A percentile compares a stretch with the other conserved stretches of the same genome.
Evolutionary conservation across 2,888 invertebrate species (phyloP).

Genomic region (Drosophila buzzatii): DNA sequence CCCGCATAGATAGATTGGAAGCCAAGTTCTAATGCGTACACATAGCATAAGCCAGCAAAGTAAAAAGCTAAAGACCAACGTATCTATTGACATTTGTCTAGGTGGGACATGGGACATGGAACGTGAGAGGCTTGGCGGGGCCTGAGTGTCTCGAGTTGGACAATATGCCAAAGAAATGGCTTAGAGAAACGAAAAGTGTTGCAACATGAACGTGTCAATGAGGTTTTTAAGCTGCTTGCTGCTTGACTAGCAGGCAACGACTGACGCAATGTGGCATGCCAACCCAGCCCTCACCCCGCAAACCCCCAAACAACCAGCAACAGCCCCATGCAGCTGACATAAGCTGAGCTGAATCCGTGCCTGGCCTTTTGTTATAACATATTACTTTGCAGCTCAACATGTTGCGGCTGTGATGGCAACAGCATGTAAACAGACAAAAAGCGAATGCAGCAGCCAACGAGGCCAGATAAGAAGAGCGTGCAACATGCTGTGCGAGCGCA

Average conservation of each 20-base stretch:
- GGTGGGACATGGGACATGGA: not conserved
- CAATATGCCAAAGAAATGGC: constrained; percentile 55
- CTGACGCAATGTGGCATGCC: constrained; percentile 31
- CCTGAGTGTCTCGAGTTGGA: constrained; percentile 8
- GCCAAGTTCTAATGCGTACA: constrained; percentile 31
- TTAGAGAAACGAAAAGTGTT: constrained; percentile 63
- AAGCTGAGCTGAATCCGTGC: constrained; percentile 31
- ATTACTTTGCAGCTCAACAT: constrained; percentile 64
- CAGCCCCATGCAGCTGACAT: not conserved
- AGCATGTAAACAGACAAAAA: constrained; percentile 67
- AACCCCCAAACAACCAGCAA: too few species aligned
- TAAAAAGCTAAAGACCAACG: constrained; percentile 44
- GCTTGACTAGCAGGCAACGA: constrained; percentile 29
- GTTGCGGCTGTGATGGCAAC: constrained; percentile 65
- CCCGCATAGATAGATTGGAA: constrained; percentile 5
- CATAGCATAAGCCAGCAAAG: constrained; percentile 26
- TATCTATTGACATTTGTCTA: constrained; percentile 62
- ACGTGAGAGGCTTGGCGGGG: not conserved
- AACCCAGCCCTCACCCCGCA: not conserved
- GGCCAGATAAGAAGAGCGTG: constrained; percentile 49
- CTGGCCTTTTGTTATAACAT: constrained; percentile 62
- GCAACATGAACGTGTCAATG: constrained; percentile 74
- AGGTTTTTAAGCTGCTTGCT: constrained; percentile 66
- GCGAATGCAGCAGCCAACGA: constrained; percentile 46
- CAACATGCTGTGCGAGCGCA: constrained; percentile 23